phyloP scores from a whole-genome alignment of 2,888 invertebrate species.

The Corbicula japonica region DNA sequence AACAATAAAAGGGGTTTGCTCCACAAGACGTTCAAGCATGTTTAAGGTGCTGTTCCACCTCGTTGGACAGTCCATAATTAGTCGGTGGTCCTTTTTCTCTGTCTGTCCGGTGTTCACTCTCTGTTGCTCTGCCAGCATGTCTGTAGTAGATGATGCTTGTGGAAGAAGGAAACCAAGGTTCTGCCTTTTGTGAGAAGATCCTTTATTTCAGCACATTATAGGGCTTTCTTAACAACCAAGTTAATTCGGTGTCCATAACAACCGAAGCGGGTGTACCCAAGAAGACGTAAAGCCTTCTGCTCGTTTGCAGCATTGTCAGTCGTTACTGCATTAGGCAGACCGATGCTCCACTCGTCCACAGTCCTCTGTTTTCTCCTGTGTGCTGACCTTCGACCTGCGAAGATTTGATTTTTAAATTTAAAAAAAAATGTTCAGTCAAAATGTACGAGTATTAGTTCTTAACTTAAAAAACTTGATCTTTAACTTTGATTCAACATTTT shows the following conservation, averaged over 20 bases:
- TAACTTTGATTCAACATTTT: no score
- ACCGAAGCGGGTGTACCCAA: conserved; percentile 9
- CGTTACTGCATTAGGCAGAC: conserved; percentile 6
- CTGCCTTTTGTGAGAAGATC: conserved; percentile 13
- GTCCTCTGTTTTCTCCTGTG: conserved; percentile 30
- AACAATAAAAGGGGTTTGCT: conserved; percentile 9
- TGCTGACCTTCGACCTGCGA: conserved; percentile 19
- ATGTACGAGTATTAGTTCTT: no score
- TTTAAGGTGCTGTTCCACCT: conserved; percentile 18
- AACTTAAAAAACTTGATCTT: no score
- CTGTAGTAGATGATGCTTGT: conserved; percentile 22
- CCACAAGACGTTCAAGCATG: conserved; percentile 4
- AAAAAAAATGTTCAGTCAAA: no score
- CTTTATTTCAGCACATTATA: conserved; percentile 7
- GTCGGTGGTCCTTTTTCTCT: neutral
- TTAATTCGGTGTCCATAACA: conserved; percentile 18
- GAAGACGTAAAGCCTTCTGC: conserved; percentile 8
- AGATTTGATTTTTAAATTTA: no score
- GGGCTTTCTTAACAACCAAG: conserved; percentile 15
- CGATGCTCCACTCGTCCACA: conserved; percentile 18
- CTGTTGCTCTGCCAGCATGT: conserved; percentile 7
- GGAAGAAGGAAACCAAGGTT: conserved; percentile 8
- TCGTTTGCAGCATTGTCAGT: conserved; percentile 30
- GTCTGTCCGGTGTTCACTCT: neutral
- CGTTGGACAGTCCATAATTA: conserved; percentile 23